These are phyloP conservation scores for Semotilus atromaculatus DNA, from an alignment of 2,797 vertebrate species.

Conservation along the genomic window DNA sequence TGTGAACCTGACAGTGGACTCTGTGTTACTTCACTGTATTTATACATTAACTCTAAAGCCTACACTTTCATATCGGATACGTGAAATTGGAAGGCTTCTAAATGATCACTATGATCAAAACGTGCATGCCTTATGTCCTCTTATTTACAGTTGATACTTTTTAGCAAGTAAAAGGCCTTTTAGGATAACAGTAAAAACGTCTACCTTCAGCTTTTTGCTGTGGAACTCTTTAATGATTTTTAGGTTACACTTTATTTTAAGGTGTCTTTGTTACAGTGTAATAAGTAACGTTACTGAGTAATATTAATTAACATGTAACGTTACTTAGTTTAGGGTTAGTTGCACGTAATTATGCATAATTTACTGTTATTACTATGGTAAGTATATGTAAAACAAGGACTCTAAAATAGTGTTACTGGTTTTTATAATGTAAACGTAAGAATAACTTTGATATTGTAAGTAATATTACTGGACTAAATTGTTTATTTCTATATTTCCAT, in stretches of 20 bases:
- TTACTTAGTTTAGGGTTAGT: no score
- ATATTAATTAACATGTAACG: no score
- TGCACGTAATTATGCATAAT: no score
- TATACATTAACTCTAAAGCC: background rate
- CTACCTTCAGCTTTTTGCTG: background rate
- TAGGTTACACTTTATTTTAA: background rate
- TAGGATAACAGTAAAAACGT: background rate
- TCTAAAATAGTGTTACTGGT: no score
- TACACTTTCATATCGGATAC: background rate
- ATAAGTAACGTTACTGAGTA: no score
- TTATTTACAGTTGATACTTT: background rate
- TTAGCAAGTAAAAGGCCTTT: background rate
- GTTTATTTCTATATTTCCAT: no score
- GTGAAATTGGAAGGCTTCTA: background rate
- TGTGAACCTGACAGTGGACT: constrained; percentile 55
- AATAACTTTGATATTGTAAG: background rate
- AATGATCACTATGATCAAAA: background rate
- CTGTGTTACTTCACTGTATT: constrained; percentile 50
- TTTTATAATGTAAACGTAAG: background rate
- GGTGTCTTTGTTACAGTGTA: background rate
- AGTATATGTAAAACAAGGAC: no score
- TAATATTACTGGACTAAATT: background rate
- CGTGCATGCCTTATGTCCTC: background rate
- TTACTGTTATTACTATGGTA: no score
- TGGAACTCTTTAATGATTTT: background rate